Base-by-base conservation (phyloP, 2,797 vertebrate genomes). In the Aeoliscus strigatus region DNA sequence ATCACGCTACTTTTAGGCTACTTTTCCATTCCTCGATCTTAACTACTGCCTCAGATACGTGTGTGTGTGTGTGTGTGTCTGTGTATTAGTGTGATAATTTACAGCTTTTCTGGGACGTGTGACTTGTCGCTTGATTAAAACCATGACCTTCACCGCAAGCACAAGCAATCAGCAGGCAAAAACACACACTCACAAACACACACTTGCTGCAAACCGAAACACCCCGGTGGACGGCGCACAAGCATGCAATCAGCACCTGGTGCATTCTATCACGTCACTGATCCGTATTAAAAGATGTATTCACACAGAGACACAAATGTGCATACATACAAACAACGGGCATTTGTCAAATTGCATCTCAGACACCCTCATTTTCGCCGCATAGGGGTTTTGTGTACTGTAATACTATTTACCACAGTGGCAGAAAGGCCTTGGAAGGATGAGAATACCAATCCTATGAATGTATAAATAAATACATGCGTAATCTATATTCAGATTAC, bases 41-140 rank as follows among this genome's bases (percentile, higher is more conserved):
- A 66, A 74, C 58, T 50, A 56, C 31, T 12, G 24, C 41, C 2
- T 33, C 28, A 26, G 40, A 56, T 27, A 31, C 39, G 17, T 7
- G 2, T 27, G 32, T 28, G 28, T 36, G 27, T 13, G 21, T 48
- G 26, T 13, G 13, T 16, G 21, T 9, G 40, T 29, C 43, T 37
- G 31, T 16, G 34, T 33, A 23, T 23, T 41, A 14, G 41, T 9
- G 51, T 35, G 60, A 50, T 75, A 73, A 86, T 87, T 86, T 87
- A 86, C 65, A 81, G 73, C 67, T 35, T 69, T 76, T 75, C 61
- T 43, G 36, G 60, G 57, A 70, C 69, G 18, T 65, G 60, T 66
- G 72, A 72, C 47, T 34, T 67, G 64, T 65, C 44, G 60, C 82
- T 87, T 88, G 86, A 88, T 90, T 88, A 87, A 89, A 89, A 83